Evolutionary conservation across 2,797 vertebrate species (phyloP).

Genomic region (Ctenochaetus hawaiiensis): DNA sequence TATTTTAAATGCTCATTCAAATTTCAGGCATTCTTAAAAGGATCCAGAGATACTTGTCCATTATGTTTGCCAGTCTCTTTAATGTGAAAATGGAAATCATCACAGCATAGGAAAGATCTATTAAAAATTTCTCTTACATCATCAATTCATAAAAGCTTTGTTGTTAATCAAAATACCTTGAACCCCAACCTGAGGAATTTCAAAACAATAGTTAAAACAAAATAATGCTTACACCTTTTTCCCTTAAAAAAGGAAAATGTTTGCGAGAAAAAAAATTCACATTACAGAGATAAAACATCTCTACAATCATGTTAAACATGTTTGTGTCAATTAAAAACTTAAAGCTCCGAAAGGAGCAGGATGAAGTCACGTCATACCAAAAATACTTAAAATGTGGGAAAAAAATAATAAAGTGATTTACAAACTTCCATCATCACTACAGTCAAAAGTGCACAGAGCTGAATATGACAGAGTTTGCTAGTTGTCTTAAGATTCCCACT

Average conservation of each 20-base stretch:
- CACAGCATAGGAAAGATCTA: slow-evolving; percentile 65
- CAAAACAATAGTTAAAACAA: slow-evolving; percentile 51
- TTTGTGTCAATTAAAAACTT: slow-evolving; percentile 52
- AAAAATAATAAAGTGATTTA: slow-evolving; percentile 28
- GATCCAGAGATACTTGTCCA: slow-evolving; percentile 4
- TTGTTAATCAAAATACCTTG: slow-evolving; percentile 42
- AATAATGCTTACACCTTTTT: slow-evolving; percentile 33
- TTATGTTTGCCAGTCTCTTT: slow-evolving; percentile 57
- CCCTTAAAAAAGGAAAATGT: slow-evolving; percentile 46
- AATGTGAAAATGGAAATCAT: slow-evolving; percentile 67
- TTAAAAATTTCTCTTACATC: slow-evolving; percentile 42
- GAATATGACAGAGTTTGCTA: slow-evolving; percentile 3
- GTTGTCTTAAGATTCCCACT: slow-evolving; percentile 1
- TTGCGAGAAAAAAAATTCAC: slow-evolving; percentile 11
- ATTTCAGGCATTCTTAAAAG: too few species aligned
- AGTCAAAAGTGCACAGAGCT: slow-evolving; percentile 30
- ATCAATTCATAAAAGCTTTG: slow-evolving; percentile 42
- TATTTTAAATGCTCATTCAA: too few species aligned
- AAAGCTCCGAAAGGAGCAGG: slow-evolving; percentile 57
- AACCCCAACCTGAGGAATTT: slow-evolving; percentile 48
- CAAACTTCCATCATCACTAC: background rate
- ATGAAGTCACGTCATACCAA: slow-evolving; percentile 30
- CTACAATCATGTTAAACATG: slow-evolving; percentile 71
- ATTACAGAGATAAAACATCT: slow-evolving; percentile 71
- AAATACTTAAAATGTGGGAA: slow-evolving; percentile 25